phyloP scores from a whole-genome alignment of 1,140 invertebrate species.

The Batillaria attramentaria region DNA sequence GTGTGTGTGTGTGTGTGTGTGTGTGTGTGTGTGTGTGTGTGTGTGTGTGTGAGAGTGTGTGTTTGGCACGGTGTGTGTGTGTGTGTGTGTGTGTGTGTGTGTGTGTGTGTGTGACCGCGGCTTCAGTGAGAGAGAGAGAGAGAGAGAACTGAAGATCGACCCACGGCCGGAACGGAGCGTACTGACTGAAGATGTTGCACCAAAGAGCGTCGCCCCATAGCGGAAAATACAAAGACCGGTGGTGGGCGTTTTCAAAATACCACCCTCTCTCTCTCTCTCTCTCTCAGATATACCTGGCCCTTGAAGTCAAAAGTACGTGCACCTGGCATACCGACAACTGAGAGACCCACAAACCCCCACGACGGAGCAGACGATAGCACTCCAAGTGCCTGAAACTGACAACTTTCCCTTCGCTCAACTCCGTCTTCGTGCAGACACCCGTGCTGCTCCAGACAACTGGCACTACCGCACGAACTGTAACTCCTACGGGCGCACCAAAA shows the following conservation, averaged over 20 bases:
- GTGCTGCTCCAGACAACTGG: no score
- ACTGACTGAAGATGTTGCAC: background rate
- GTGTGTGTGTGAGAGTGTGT: conserved; percentile 3
- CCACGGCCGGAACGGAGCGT: background rate
- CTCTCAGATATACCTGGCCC: background rate
- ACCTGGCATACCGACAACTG: no score
- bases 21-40: background rate
- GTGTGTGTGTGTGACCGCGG: background rate
- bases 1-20: background rate
- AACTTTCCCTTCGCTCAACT: no score
- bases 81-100: conserved; percentile 7
- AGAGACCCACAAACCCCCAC: no score
- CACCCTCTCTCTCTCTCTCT: background rate
- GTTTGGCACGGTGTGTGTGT: background rate
- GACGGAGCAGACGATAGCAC: no score
- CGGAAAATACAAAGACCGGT: background rate
- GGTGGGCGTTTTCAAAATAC: background rate
- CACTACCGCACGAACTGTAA: no score
- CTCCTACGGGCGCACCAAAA: no score
- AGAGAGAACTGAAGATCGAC: background rate
- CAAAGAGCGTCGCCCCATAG: background rate
- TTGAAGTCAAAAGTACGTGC: no score
- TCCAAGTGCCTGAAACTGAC: no score
- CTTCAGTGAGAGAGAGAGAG: background rate
- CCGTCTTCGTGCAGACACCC: no score